Conservation (phyloP, 2,113 vertebrate species). For the Aythya baeri region DNA sequence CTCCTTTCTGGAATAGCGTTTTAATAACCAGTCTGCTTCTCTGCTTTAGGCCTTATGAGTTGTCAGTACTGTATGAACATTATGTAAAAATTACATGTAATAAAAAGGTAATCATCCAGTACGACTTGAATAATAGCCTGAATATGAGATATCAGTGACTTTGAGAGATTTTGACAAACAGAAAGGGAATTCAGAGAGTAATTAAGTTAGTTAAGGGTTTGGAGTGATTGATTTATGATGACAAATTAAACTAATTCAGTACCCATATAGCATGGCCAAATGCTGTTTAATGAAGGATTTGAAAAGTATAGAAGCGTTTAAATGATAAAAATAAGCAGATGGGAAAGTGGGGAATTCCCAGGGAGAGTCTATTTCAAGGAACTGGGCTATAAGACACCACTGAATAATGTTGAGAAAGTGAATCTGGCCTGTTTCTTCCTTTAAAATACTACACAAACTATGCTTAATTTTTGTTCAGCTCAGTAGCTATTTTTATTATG, state of each 20-base stretch:
- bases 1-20: not conserved
- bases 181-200: conserved; percentile 49
- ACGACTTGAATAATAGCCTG: conserved; percentile 47
- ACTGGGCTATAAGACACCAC: not conserved
- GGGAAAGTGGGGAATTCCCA: not conserved
- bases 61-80: conserved; percentile 18
- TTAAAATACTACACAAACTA: not conserved
- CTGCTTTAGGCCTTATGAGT: conserved; percentile 18
- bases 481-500: not conserved
- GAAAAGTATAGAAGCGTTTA: conserved; percentile 12
- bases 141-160: conserved; percentile 40
- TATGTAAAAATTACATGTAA: conserved; percentile 67
- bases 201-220: conserved; percentile 44
- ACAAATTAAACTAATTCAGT: conserved; percentile 67
- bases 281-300: conserved; percentile 47
- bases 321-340: conserved; percentile 48
- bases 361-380: not conserved
- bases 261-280: conserved; percentile 48
- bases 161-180: conserved; percentile 61
- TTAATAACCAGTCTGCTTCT: conserved; percentile 1
- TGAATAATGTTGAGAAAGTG: not conserved
- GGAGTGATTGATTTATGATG: conserved; percentile 64
- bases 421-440: not conserved
- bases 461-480: not conserved
- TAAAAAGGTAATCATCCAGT: conserved; percentile 62